Conservation (phyloP, 2,888 invertebrate species). For the Drosophila paucipuncta region DNA sequence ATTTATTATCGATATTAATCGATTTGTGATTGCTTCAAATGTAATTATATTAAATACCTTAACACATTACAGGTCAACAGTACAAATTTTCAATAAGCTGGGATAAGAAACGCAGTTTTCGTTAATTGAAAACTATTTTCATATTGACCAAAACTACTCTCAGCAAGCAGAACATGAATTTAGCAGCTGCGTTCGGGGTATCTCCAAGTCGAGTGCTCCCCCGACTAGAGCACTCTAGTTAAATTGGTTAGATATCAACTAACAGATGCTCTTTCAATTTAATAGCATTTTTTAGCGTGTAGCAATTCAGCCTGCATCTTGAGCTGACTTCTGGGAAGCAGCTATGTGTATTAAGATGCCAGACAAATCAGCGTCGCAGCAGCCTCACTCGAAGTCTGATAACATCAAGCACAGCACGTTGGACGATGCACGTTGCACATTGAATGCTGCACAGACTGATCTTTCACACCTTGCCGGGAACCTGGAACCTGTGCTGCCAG, state of each 20-base stretch:
- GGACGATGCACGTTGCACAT: constrained; percentile 3
- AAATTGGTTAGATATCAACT: background rate
- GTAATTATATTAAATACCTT: background rate
- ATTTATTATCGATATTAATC: background rate
- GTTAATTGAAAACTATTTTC: background rate
- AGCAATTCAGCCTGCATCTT: background rate
- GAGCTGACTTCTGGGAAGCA: constrained; percentile 49
- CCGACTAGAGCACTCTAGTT: background rate
- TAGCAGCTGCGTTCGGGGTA: background rate
- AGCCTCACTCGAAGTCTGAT: constrained; percentile 17
- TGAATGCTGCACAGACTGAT: constrained; percentile 18
- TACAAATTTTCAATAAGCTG: background rate
- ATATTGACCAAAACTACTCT: fast-evolving
- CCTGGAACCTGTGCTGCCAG: constrained; percentile 14
- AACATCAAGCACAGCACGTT: constrained; percentile 33
- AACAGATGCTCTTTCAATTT: background rate
- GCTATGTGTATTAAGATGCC: constrained; percentile 7
- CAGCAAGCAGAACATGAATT: background rate
- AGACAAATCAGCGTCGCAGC: constrained; percentile 73
- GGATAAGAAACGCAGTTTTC: background rate
- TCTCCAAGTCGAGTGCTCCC: background rate
- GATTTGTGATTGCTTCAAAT: background rate
- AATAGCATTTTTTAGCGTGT: background rate
- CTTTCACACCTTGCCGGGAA: constrained; percentile 44
- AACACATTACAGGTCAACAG: background rate